Percentiles rank a stretch among this genome's conserved stretches.
phyloP scores from a whole-genome alignment of 2,888 invertebrate species.

The Micropterix aruncella region DNA sequence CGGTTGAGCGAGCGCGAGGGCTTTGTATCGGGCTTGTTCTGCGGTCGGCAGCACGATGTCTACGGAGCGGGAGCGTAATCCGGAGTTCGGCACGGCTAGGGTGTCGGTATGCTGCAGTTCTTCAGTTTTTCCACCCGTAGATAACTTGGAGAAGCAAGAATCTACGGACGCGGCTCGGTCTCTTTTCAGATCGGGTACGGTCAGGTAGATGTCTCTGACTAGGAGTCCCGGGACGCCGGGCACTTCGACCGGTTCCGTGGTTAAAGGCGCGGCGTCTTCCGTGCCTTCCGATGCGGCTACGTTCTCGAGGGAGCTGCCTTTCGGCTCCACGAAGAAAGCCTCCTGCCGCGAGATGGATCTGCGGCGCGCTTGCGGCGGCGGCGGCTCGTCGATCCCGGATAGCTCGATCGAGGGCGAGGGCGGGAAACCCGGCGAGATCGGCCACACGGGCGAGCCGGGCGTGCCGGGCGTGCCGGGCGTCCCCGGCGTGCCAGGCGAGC shows the following conservation, averaged over 20 bases:
- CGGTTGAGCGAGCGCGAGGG: constrained; percentile 54
- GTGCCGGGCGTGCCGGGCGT: constrained; percentile 21
- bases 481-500: constrained; percentile 24
- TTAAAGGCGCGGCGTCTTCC: constrained; percentile 11
- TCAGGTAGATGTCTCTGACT: constrained; percentile 60
- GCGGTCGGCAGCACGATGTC: constrained; percentile 80
- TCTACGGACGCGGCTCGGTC: constrained; percentile 82
- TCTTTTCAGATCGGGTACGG: constrained; percentile 71
- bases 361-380: constrained; percentile 38
- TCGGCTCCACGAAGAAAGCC: constrained; percentile 66
- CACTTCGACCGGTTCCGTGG: constrained; percentile 22
- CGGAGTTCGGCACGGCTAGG: constrained; percentile 57
- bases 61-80: constrained; percentile 67
- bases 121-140: constrained; percentile 55
- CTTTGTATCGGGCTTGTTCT: constrained; percentile 73
- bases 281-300: constrained; percentile 39
- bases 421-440: constrained; percentile 22
- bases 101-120: constrained; percentile 49
- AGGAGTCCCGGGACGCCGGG: constrained; percentile 23
- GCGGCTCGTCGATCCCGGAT: constrained; percentile 36
- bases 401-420: constrained; percentile 43
- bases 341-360: constrained; percentile 71
- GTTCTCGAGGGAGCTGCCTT: constrained; percentile 56
- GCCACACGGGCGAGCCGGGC: constrained; percentile 35
- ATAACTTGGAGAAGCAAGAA: constrained; percentile 69